Percentiles rank a stretch among this genome's conserved stretches.
Evolutionary conservation across 2,797 vertebrate species (phyloP).

Genomic region (Tachyglossus aculeatus): DNA sequence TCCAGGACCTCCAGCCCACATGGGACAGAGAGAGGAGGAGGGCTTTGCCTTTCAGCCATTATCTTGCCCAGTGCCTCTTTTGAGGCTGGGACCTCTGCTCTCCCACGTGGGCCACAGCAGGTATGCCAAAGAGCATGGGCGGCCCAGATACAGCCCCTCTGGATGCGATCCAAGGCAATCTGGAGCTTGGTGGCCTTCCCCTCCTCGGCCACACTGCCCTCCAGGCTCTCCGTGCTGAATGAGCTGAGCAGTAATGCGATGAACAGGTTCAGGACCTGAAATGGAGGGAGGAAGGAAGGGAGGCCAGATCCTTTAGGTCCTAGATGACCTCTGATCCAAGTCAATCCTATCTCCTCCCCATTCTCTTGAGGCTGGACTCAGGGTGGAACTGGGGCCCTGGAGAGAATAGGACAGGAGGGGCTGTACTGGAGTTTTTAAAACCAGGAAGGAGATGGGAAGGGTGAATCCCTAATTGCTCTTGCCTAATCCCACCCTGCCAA

Average conservation of each 20-base stretch:
- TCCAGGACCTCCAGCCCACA: too few species aligned
- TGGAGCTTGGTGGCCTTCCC: conserved; percentile 86
- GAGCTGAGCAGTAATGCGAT: conserved; percentile 93
- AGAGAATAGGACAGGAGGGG: too few species aligned
- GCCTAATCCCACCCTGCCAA: too few species aligned
- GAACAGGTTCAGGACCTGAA: conserved; percentile 92
- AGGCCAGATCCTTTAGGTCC: too few species aligned
- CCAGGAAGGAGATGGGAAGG: too few species aligned
- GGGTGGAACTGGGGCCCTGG: too few species aligned
- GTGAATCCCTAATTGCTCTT: too few species aligned
- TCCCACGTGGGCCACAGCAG: conserved; percentile 26
- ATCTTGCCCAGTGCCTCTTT: conserved; percentile 35
- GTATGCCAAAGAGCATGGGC: conserved; percentile 54
- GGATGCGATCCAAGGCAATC: conserved; percentile 82
- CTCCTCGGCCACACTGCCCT: conserved; percentile 74
- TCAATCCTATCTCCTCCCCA: too few species aligned
- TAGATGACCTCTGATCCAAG: too few species aligned
- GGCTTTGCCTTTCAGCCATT: background rate
- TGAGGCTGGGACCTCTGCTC: conserved; percentile 58
- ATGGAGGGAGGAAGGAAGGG: background rate
- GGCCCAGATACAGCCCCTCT: conserved; percentile 68
- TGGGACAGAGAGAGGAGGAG: too few species aligned
- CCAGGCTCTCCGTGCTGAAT: conserved; percentile 84
- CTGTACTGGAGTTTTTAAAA: too few species aligned
- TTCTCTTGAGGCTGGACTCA: too few species aligned